phyloP scores from a whole-genome alignment of 2,797 vertebrate species.

The Mareca strepera region DNA sequence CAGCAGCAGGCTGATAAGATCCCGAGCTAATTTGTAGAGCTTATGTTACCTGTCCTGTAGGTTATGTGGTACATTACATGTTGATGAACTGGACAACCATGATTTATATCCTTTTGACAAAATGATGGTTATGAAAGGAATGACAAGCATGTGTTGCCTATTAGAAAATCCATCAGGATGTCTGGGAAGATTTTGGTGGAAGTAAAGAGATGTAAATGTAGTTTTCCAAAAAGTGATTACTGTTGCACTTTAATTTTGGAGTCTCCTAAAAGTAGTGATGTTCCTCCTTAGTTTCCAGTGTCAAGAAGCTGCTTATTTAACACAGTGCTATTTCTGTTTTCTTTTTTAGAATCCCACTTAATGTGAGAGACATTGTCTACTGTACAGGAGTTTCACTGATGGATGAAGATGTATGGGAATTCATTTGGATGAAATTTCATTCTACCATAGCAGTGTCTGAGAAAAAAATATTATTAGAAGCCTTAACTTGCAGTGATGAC shows the following conservation, averaged over 20 bases:
- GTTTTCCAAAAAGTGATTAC: neutral
- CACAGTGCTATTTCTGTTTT: constrained; percentile 4
- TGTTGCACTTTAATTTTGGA: neutral
- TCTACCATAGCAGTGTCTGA: constrained; percentile 92
- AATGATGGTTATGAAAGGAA: neutral
- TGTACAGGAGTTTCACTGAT: constrained; percentile 96
- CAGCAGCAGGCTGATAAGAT: neutral
- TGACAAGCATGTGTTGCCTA: neutral
- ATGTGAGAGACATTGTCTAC: constrained; percentile 96
- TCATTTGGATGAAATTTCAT: constrained; percentile 99
- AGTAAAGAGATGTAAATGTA: neutral
- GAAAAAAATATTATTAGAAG: constrained; percentile 97
- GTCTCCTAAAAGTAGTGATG: neutral
- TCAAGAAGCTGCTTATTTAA: constrained; percentile 44
- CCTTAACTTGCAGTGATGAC: constrained; percentile 96
- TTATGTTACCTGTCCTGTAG: constrained; percentile 9
- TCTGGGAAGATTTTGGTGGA: neutral
- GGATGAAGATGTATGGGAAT: constrained; percentile 99
- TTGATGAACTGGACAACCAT: neutral
- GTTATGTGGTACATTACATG: neutral
- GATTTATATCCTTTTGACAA: neutral
- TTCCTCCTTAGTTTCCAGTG: neutral
- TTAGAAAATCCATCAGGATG: neutral
- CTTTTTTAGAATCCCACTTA: constrained; percentile 91
- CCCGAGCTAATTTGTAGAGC: neutral